Base-by-base conservation (phyloP, 2,113 vertebrate species). In the Lophochroa leadbeateri region DNA sequence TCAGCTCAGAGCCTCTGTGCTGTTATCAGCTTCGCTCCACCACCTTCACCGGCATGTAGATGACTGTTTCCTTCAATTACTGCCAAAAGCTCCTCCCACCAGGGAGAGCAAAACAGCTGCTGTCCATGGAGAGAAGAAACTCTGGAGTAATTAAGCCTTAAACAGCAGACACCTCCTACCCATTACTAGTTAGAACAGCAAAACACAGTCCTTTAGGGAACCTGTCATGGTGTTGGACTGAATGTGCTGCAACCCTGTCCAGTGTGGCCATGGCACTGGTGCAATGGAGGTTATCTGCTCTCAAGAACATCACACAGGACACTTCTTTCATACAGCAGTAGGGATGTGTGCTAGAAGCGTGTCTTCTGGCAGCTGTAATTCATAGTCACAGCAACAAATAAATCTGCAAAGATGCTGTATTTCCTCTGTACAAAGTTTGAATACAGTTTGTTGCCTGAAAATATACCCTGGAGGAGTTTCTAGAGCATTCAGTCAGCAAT, bases 1-100 rank as follows among this genome's bases (percentile, higher is more conserved):
- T 74, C 75, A 92, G 82, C 92, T 92, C 86, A 27, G 49, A 94
- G 86, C 46, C 85, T 89, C 88, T 93, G 58, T 58, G 89, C 95
- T 78, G 67, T 80, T 95, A 94, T 74, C 95, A 96, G 92, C 82
- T 90, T 85, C 23, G 1, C 89, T 90, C 84, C 93, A 94, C 89
- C 84, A 87, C 96, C 60, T 90, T 6, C 89, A 89, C 86, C 46
- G 24, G 78, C 20, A 3, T 11, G 70, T 2, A 81, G 94, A 91
- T 24, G 82, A 92, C 92, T 95, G 89, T 70, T 93, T 18, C 49
- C 43, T 94, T 95, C 96, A 96, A 97, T 96, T 94, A 90, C 89
- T 90, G 95, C 92, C 0, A n/a, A 95, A 95, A 86, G 86, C 92
- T 96, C 97, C 90, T 94, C 96, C 96, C 91, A 95, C 25, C 75